Evolutionary conservation across 2,888 invertebrate species (phyloP).

Genomic region (Trilocha varians): DNA sequence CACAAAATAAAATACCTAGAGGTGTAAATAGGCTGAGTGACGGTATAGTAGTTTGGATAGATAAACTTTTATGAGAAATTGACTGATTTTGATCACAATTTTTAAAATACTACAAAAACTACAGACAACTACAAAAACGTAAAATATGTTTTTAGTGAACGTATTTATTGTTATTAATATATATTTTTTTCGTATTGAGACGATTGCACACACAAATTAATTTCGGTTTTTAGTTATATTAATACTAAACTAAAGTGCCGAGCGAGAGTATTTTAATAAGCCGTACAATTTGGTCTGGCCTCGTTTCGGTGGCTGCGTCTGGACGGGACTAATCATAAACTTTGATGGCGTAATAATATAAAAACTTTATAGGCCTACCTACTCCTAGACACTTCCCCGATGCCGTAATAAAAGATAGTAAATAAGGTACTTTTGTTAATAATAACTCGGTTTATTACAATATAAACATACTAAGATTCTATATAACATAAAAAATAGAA

Average conservation of each 20-base stretch:
- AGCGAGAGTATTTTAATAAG: slow-evolving; percentile 17
- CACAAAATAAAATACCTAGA: no score
- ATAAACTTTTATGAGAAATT: no score
- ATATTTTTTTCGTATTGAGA: no score
- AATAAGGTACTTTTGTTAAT: slow-evolving; percentile 11
- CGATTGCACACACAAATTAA: background rate
- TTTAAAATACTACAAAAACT: no score
- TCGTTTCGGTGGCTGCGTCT: slow-evolving; percentile 15
- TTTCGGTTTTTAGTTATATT: background rate
- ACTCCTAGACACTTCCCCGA: slow-evolving; percentile 16
- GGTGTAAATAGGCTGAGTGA: no score
- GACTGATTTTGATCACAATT: no score
- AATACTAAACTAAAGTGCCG: background rate
- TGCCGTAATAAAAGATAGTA: slow-evolving; percentile 16
- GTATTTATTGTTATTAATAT: no score
- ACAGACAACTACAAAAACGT: no score
- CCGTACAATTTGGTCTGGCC: slow-evolving; percentile 16
- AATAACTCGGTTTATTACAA: slow-evolving; percentile 4
- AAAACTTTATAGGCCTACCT: slow-evolving; percentile 24
- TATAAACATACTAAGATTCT: background rate
- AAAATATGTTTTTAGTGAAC: no score
- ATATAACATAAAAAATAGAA: no score
- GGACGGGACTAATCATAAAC: slow-evolving; percentile 26
- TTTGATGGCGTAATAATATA: slow-evolving; percentile 28
- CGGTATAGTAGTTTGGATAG: no score